A percentile compares a stretch with the other conserved stretches of the same genome.
These are phyloP conservation scores for Litocranius walleri DNA, from an alignment of 2,113 vertebrate genomes.

Conservation along the genomic window DNA sequence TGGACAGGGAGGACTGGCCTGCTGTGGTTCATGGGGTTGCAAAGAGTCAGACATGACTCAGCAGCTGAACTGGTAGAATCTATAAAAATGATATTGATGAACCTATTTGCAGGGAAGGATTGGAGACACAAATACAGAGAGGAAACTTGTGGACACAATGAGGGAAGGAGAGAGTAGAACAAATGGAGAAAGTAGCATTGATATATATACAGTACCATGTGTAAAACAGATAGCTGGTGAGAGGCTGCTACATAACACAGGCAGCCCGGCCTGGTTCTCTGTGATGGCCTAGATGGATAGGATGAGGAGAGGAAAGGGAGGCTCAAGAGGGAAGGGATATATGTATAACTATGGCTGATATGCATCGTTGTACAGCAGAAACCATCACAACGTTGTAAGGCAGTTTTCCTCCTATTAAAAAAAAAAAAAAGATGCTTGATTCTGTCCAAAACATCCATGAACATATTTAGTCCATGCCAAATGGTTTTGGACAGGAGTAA, in stretches of 20 bases:
- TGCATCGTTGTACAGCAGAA: not conserved
- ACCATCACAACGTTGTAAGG: not conserved
- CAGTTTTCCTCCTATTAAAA: not conserved
- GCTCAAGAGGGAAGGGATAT: not conserved
- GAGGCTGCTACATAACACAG: not conserved
- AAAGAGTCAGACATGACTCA: not conserved
- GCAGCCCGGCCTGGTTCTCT: not conserved
- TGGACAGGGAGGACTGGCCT: rapidly evolving
- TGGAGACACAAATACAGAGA: not conserved
- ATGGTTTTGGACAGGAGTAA: not conserved
- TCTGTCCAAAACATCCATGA: not conserved
- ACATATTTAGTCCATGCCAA: not conserved
- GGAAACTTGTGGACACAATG: not conserved
- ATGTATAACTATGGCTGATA: not conserved
- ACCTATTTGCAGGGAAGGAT: not conserved
- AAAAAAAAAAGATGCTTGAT: not conserved
- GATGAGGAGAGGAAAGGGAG: not conserved
- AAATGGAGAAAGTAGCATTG: not conserved
- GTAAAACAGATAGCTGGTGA: not conserved
- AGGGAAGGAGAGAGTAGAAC: not conserved
- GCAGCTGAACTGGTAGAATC: not conserved
- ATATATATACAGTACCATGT: not conserved
- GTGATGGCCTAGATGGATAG: not conserved
- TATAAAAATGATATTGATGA: not conserved
- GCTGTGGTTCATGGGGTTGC: rapidly evolving